A percentile compares a stretch with the other conserved stretches of the same genome.
Conservation (phyloP, 2,888 invertebrate species). For the Nomada flava region DNA sequence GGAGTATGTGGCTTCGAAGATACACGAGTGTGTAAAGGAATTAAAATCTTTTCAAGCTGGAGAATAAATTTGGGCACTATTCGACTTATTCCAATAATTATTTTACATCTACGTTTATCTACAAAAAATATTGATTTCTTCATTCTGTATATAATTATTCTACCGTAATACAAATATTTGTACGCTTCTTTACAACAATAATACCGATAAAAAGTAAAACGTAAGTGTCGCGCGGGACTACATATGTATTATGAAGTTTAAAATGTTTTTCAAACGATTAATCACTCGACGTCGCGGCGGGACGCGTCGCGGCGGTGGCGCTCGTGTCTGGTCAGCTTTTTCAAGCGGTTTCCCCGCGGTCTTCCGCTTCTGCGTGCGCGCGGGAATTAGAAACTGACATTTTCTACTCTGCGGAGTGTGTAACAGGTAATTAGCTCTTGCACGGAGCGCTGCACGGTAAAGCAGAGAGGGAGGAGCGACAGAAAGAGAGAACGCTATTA, state of each 20-base stretch:
- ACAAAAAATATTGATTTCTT: too few species aligned
- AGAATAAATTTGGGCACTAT: too few species aligned
- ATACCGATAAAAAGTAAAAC: not conserved
- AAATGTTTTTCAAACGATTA: slow-evolving; percentile 11
- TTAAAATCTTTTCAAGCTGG: too few species aligned
- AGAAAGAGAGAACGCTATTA: slow-evolving; percentile 67
- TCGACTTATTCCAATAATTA: too few species aligned
- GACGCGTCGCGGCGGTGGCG: not conserved
- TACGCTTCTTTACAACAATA: too few species aligned
- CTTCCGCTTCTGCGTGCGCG: slow-evolving; percentile 35
- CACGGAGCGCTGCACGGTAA: slow-evolving; percentile 55
- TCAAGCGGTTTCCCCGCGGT: not conserved
- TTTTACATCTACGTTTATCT: too few species aligned
- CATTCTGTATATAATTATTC: too few species aligned
- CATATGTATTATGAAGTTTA: too few species aligned
- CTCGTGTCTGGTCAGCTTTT: not conserved
- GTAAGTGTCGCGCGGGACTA: too few species aligned
- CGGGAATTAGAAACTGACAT: slow-evolving; percentile 70
- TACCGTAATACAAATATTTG: too few species aligned
- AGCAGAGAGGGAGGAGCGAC: slow-evolving; percentile 16
- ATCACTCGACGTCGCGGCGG: not conserved
- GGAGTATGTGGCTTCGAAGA: too few species aligned
- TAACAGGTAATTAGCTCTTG: slow-evolving; percentile 77
- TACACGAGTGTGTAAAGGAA: too few species aligned
- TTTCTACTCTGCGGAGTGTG: slow-evolving; percentile 79